phyloP scores from a whole-genome alignment of 2,797 vertebrate genomes.

The Lutjanus campechanus region DNA sequence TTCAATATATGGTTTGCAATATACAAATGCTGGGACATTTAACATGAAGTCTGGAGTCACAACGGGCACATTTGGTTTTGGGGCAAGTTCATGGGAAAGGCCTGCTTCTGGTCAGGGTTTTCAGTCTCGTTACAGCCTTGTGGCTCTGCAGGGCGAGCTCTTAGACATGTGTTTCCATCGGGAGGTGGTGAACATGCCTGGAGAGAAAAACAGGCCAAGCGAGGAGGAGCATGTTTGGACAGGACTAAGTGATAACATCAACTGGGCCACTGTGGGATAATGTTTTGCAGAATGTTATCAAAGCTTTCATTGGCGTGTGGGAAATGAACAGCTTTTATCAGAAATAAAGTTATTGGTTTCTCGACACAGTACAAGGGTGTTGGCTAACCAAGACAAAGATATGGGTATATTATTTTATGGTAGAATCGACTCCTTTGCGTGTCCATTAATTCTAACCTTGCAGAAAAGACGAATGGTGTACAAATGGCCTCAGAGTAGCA shows the following conservation, averaged over 20 bases:
- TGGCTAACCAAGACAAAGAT: conserved; percentile 18
- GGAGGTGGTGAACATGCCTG: conserved; percentile 70
- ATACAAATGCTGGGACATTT: not conserved
- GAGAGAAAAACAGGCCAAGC: conserved; percentile 75
- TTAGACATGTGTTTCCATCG: conserved; percentile 63
- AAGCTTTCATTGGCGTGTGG: conserved; percentile 40
- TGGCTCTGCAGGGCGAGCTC: conserved; percentile 52
- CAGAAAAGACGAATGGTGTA: conserved; percentile 11
- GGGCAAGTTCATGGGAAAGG: conserved; percentile 21
- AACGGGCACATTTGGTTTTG: not conserved
- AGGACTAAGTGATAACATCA: conserved; percentile 74
- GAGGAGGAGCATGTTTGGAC: conserved; percentile 74
- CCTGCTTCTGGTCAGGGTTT: conserved; percentile 38
- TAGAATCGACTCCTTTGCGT: not conserved
- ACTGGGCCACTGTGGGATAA: conserved; percentile 58
- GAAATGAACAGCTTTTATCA: conserved; percentile 47
- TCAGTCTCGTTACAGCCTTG: conserved; percentile 25
- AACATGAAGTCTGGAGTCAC: not conserved
- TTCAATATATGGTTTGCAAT: not conserved
- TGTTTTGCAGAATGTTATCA: conserved; percentile 64
- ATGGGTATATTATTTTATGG: conserved; percentile 8
- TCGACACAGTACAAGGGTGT: conserved; percentile 21
- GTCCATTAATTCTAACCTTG: not conserved
- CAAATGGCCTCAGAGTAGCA: conserved; percentile 15
- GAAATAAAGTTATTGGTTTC: conserved; percentile 39